Conservation (phyloP, 2,888 invertebrate genomes). For the Hirtodrosophila alboralis region DNA sequence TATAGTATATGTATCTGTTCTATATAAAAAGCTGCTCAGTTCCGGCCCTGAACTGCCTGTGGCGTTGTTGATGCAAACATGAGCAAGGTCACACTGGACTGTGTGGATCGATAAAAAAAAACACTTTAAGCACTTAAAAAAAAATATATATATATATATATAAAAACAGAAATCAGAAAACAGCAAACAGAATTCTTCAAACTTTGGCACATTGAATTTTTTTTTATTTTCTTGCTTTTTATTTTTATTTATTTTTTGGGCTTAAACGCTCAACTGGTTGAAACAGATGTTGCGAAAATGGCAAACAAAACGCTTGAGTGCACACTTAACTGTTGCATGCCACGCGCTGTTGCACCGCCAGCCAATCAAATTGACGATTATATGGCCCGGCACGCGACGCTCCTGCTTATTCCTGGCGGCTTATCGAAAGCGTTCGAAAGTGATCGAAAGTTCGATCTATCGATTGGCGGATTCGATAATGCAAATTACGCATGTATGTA, state of each 20-base stretch:
- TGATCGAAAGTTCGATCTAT: slow-evolving; percentile 46
- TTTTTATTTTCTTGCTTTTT: background rate
- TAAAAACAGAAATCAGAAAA: slow-evolving; percentile 5
- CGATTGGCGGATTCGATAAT: slow-evolving; percentile 35
- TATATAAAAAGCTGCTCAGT: background rate
- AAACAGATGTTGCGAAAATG: slow-evolving; percentile 71
- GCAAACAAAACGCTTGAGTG: slow-evolving; percentile 55
- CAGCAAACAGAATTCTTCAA: slow-evolving; percentile 12
- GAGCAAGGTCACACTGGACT: slow-evolving; percentile 26
- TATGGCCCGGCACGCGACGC: slow-evolving; percentile 26
- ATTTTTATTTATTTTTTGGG: slow-evolving; percentile 1
- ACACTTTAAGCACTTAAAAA: background rate
- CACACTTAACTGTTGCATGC: slow-evolving; percentile 39
- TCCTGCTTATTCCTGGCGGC: slow-evolving; percentile 15
- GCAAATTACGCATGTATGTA: slow-evolving; percentile 31
- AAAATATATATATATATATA: too few species aligned
- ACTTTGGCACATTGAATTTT: background rate
- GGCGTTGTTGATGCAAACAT: background rate
- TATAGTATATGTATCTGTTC: too few species aligned
- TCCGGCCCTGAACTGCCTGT: slow-evolving; percentile 6
- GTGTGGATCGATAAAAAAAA: background rate
- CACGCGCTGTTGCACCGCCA: slow-evolving; percentile 43
- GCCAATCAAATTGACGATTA: slow-evolving; percentile 23
- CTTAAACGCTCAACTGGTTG: slow-evolving; percentile 27
- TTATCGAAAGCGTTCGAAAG: too few species aligned